These are phyloP conservation scores for Knipowitschia caucasica DNA, from an alignment of 2,797 vertebrate species.

Conservation along the genomic window DNA sequence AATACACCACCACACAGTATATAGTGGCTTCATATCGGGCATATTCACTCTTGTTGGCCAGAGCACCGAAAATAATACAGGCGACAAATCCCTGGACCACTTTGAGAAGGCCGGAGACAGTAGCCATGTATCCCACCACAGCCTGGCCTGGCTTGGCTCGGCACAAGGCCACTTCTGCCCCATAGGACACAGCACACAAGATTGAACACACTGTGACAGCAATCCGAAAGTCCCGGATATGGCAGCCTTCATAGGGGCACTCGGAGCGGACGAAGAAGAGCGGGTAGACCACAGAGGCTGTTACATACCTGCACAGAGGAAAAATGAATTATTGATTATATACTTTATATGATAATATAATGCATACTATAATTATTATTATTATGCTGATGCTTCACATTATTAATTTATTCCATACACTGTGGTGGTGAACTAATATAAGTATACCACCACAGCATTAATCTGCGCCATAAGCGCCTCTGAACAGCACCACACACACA, in stretches of 20 bases:
- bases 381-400: too few relatives aligned
- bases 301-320: conserved; percentile 64
- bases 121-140: conserved; percentile 89
- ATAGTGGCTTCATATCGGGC: conserved; percentile 76
- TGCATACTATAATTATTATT: too few relatives aligned
- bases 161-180: conserved; percentile 81
- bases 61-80: conserved; percentile 86
- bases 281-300: conserved; percentile 85
- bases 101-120: conserved; percentile 86
- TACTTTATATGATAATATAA: too few relatives aligned
- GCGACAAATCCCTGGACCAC: conserved; percentile 89
- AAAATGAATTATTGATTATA: too few relatives aligned
- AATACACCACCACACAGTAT: conserved; percentile 88
- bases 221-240: conserved; percentile 83
- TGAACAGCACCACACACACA: too few relatives aligned
- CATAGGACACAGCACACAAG: conserved; percentile 77
- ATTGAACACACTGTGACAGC: conserved; percentile 85
- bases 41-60: conserved; percentile 83
- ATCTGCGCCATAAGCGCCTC: too few relatives aligned
- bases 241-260: conserved; percentile 81
- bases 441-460: too few relatives aligned
- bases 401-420: too few relatives aligned
- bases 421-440: too few relatives aligned
- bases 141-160: conserved; percentile 81
- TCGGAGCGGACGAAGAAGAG: conserved; percentile 80